A percentile compares a stretch with the other conserved stretches of the same genome.
phyloP scores from a whole-genome alignment of 1,140 invertebrate species.

The Drosophila oshimai region DNA sequence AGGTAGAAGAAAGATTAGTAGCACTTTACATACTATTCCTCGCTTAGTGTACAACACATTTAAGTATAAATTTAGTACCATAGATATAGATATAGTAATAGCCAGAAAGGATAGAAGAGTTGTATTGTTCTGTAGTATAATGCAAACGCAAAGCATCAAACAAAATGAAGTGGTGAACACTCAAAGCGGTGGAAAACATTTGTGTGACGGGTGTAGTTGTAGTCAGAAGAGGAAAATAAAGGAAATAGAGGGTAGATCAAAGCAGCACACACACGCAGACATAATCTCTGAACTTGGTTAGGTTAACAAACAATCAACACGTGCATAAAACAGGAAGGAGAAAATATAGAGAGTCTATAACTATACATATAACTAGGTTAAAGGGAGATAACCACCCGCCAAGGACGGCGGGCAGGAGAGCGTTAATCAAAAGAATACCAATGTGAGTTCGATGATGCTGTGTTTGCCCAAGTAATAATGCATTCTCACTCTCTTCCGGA shows the following conservation, averaged over 20 bases:
- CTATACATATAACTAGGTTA: conserved; percentile 65
- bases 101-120: conserved; percentile 53
- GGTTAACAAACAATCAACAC: conserved; percentile 29
- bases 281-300: conserved; percentile 21
- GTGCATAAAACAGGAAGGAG: conserved; percentile 31
- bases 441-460: conserved; percentile 83
- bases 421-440: conserved; percentile 83
- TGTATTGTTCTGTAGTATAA: conserved; percentile 57
- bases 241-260: conserved; percentile 6
- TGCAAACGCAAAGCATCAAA: conserved; percentile 70
- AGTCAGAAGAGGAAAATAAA: conserved; percentile 4
- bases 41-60: conserved; percentile 34
- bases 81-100: conserved; percentile 42
- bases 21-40: neutral
- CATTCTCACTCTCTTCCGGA: conserved; percentile 83
- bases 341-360: conserved; percentile 30
- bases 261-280: conserved; percentile 7
- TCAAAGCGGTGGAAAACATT: conserved; percentile 53
- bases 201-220: conserved; percentile 5
- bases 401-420: conserved; percentile 52
- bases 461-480: conserved; percentile 83
- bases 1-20: neutral
- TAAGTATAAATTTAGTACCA: conserved; percentile 17
- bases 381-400: conserved; percentile 46
- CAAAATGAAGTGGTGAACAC: conserved; percentile 67